phyloP scores from a whole-genome alignment of 2,888 invertebrate species.

The Xylota sylvarum region DNA sequence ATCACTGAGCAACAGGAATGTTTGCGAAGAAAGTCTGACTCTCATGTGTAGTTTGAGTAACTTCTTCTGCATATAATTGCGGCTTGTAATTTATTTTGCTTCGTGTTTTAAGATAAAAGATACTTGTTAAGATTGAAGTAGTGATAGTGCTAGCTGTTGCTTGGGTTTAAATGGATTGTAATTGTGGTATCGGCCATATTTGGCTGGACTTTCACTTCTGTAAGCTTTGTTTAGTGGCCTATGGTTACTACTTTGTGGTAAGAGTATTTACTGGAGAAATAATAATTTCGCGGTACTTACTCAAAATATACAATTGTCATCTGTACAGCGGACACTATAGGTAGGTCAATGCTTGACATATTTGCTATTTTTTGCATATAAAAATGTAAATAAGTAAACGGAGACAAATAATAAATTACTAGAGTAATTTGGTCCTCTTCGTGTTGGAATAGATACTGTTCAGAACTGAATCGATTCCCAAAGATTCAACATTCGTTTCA shows the following conservation, averaged over 20 bases:
- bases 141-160: slow-evolving; percentile 17
- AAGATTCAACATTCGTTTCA: no score
- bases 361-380: no score
- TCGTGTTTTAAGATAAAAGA: slow-evolving; percentile 36
- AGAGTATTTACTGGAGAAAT: no score
- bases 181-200: slow-evolving; percentile 11
- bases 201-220: slow-evolving; percentile 28
- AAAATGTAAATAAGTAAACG: no score
- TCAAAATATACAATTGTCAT: no score
- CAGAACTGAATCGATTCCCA: no score
- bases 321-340: no score
- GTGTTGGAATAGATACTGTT: no score
- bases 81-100: slow-evolving; percentile 18
- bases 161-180: slow-evolving; percentile 22
- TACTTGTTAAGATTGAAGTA: slow-evolving; percentile 27
- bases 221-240: neutral
- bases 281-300: no score
- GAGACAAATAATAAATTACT: no score
- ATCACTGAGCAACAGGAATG: slow-evolving; percentile 1
- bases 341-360: no score
- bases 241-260: neutral
- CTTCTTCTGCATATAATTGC: slow-evolving; percentile 6
- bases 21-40: slow-evolving; percentile 8
- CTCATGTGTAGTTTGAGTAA: slow-evolving; percentile 9
- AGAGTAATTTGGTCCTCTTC: no score